A percentile compares a stretch with the other conserved stretches of the same genome.
Evolutionary conservation across 2,113 vertebrate genomes (phyloP).

Genomic region (Rhinolophus ferrumequinum): DNA sequence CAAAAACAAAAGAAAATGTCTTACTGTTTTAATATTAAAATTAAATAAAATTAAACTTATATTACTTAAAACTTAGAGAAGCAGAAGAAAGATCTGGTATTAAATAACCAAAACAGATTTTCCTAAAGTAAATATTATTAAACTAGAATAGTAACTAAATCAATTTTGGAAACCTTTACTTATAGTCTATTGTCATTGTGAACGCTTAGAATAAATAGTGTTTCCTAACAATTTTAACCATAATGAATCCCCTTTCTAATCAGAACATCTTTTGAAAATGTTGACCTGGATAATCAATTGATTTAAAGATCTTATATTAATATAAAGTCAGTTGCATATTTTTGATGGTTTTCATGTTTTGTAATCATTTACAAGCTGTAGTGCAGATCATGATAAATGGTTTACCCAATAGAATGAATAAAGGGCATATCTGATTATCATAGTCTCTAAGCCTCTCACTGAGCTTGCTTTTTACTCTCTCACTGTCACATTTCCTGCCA

Average conservation of each 20-base stretch:
- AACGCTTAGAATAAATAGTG: not conserved
- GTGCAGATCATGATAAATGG: not conserved
- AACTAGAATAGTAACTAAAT: slow-evolving; percentile 35
- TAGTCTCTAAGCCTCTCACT: not conserved
- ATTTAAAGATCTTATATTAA: not conserved
- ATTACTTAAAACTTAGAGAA: slow-evolving; percentile 13
- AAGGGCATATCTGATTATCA: not conserved
- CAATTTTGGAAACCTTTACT: slow-evolving; percentile 1
- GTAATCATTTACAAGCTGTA: not conserved
- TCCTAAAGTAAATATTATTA: slow-evolving; percentile 16
- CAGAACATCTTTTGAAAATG: not conserved
- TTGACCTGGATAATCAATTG: not conserved
- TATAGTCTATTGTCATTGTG: not conserved
- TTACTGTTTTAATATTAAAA: not conserved
- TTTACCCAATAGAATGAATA: not conserved
- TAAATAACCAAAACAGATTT: not conserved
- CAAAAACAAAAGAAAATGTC: not conserved
- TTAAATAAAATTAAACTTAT: not conserved
- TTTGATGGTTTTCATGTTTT: not conserved
- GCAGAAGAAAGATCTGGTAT: not conserved
- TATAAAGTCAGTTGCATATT: not conserved
- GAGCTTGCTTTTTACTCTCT: not conserved
- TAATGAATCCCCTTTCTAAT: not conserved
- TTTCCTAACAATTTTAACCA: not conserved
- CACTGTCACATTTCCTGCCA: not conserved